Base-by-base conservation (phyloP, 2,797 vertebrate species). In the Anabacerthia variegaticeps region DNA sequence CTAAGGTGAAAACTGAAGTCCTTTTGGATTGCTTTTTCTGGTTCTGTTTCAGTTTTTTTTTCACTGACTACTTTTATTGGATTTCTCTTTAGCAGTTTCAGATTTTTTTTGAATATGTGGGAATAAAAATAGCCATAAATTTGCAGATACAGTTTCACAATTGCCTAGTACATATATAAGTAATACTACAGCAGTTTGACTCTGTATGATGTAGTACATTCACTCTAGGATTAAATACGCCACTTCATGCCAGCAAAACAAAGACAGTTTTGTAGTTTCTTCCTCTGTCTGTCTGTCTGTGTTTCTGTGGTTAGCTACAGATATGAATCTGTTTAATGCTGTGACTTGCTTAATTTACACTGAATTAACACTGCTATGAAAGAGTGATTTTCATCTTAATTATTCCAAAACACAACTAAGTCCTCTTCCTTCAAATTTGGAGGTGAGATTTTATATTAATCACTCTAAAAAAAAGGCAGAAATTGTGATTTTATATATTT, bases 191-290 rank as follows among this genome's bases (percentile, higher is more conserved):
- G 6, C 1, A 4, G 7, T 59, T 73, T 88, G 6, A 37, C 37
- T 73, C 21, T 36, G 2, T 30, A 14, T 52, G 20, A 26, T 68
- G 22, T 36, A 49, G 10, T 20, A 65, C 0, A 0, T 28, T 76
- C 9, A 18, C 14, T 14, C 16, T 7, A 54, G 6, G 12, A 54
- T 43, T 58, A 86, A 58, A 84, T 84, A 73, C 66, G 4, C 7
- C 13, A 49, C 7, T 80, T 63, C 9, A 26, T 26, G 21, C 34
- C 14, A 61, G 4, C 3, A 73, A 39, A n/a, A 19, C 7, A 26
- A 6, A 34, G 14, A 27, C 17, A 76, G 6, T 48, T 69, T 39
- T 39, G 23, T 7, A n/a, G n/a, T 15, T 37, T 76, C 15, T 24
- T 66, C 23, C 7, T 24, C 6, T 21, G 1, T 48, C 39, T 39